Evolutionary conservation across 2,888 invertebrate genomes (phyloP), one percentile per base, ranked within the genome.

Genomic region (Chouioia cunea): DNA sequence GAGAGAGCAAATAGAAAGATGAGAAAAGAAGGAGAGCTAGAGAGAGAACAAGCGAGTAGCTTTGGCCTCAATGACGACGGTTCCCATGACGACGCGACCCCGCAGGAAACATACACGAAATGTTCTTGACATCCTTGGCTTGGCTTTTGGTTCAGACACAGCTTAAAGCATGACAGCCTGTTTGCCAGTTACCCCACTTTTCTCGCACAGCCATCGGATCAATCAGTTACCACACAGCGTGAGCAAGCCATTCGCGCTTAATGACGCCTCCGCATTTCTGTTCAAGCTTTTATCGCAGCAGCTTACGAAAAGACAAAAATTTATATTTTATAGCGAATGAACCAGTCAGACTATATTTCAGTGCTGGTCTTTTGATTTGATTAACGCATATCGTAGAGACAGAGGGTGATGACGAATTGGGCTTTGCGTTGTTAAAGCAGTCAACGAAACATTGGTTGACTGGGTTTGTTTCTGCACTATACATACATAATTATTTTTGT

Each of bases 51-150:
- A 66, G 56, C 12, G 10, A 54, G 64, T 52, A 77, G 77, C 79
- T 81, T 80, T 76, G n/a, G 77, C 71, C 77, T 36, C 78, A 79
- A 83, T 82, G 83, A 83, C 80, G 79, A 81, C 79, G 81, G 83
- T 84, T 83, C 79, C 84, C 84, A 84, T 84, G 83, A 78, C 81
- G 77, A 84, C 84, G 81, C 79, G 76, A 80, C 81, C 82, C 79
- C 82, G 36, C 36, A 36, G 36, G 36, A 79, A 77, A 78, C 78
- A 81, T 79, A 68, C 64, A 78, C 79, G 78, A 81, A 80, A 81
- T 78, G 79, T 78, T 81, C 80, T 78, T 80, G 79, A 79, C 80
- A 82, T 81, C 78, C 78, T 80, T 78, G 78, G 78, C 82, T 78
- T 77, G 52, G 66, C 72, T 73, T 76, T 77, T 16, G 23, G 12